Base-by-base conservation (phyloP, 1,140 invertebrate genomes). In the Polypedilum pembai region DNA sequence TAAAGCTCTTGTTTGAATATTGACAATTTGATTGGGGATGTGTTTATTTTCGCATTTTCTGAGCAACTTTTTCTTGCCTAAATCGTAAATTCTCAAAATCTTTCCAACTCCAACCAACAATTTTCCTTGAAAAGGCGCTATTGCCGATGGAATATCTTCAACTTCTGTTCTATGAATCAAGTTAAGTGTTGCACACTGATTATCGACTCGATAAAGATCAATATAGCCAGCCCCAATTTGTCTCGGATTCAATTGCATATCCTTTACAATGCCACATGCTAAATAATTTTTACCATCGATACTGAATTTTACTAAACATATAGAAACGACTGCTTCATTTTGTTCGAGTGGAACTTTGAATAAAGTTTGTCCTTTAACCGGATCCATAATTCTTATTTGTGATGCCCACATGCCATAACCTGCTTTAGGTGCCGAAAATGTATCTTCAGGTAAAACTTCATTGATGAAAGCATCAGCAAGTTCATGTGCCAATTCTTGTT, bases 21-120 rank as follows among this genome's bases (percentile, higher is more conserved):
- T 92, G 0, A 95, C 91, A 75, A 99, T 94, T 73, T 92, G 88
- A 81, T 98, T 96, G 12, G 97, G 96, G 83, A 99, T 92, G 83
- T 98, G 95, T 88, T 98, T 96, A 83, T 99, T 99, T 85, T 99
- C 98, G 85, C 98, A 99, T 84, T 99, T 99, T 56, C 96, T 86
- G 5, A 99, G 82, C 40, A 99, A 82, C 82, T 99, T 99, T 81
- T 98, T 96, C 79, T 96, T 97, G 63, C 98, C 98, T 79, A 98
- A 89, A 78, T 99, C 98, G 81, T 99, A 99, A 5, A 99, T 87
- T 75, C 98, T 85, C 7, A 99, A 82, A 83, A 94, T 91, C 75
- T 90, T 89, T 1, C 98, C 98, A 12, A 99, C 93, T 0, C 96
- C 96, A 1, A 98, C 92, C 1, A 99, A 81, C 1, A 98, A 87